phyloP scores from a whole-genome alignment of 2,888 invertebrate species.

The Pseudoips prasinana region DNA sequence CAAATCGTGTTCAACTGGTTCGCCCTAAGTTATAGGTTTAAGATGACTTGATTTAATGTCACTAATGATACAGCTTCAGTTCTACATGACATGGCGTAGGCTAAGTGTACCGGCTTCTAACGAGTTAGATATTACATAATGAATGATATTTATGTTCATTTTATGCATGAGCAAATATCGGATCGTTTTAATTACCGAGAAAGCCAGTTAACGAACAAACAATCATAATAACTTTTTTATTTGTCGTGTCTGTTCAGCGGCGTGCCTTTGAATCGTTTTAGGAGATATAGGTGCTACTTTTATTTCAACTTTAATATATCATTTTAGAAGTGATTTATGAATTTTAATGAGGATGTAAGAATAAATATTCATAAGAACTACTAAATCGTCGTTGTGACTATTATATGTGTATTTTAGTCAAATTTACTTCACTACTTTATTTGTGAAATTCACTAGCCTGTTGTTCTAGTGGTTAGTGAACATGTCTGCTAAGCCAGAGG shows the following conservation, averaged over 20 bases:
- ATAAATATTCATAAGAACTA: too few relatives aligned
- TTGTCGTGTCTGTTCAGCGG: constrained; percentile 25
- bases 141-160: constrained; percentile 57
- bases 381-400: too few relatives aligned
- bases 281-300: neutral
- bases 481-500: too few relatives aligned
- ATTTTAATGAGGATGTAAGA: too few relatives aligned
- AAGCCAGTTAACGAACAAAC: constrained; percentile 44
- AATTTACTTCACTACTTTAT: too few relatives aligned
- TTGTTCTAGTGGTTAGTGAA: too few relatives aligned
- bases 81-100: constrained; percentile 11
- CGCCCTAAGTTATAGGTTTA: too few relatives aligned
- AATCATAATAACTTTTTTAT: constrained; percentile 38
- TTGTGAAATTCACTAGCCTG: too few relatives aligned
- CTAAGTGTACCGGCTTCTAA: constrained; percentile 16
- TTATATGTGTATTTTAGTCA: too few relatives aligned
- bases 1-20: too few relatives aligned
- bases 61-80: neutral
- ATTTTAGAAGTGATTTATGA: too few relatives aligned
- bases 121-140: constrained; percentile 40
- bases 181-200: constrained; percentile 59
- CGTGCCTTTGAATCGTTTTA: constrained; percentile 14
- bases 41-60: neutral
- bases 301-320: too few relatives aligned
- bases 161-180: constrained; percentile 66